A percentile compares a stretch with the other conserved stretches of the same genome.
Evolutionary conservation across 2,797 vertebrate species (phyloP).

Genomic region (Picus viridis): DNA sequence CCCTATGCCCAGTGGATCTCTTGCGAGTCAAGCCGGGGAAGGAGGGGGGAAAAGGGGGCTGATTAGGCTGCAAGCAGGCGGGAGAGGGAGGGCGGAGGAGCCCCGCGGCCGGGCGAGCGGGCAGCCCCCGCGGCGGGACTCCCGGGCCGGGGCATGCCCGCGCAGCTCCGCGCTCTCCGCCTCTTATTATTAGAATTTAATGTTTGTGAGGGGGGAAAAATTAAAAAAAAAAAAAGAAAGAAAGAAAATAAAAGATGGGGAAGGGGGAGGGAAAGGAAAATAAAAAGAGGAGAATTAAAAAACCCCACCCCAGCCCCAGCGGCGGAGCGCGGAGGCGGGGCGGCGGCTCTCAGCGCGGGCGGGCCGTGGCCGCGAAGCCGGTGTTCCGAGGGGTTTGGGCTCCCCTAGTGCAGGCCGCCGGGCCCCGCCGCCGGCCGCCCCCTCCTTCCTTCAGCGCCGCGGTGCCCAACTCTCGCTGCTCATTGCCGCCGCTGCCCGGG

Average conservation of each 20-base stretch:
- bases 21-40: constrained; percentile 60
- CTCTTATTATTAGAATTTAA: background rate
- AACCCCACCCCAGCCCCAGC: too few relatives aligned
- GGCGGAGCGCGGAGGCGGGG: background rate
- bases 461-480: background rate
- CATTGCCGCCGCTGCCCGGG: background rate
- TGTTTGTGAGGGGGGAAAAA: background rate
- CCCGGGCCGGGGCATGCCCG: background rate
- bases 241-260: too few relatives aligned
- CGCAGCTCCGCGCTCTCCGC: background rate
- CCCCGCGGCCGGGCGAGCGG: background rate
- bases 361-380: background rate
- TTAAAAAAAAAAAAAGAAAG: too few relatives aligned
- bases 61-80: background rate
- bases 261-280: too few relatives aligned
- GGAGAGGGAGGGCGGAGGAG: background rate
- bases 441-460: background rate
- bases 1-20: constrained; percentile 70
- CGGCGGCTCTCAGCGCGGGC: background rate
- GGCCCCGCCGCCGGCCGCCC: background rate
- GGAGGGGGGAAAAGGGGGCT: constrained; percentile 37
- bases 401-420: too few relatives aligned
- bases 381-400: too few relatives aligned
- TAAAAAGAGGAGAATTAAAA: too few relatives aligned
- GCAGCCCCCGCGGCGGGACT: constrained; percentile 8